Base-by-base conservation (phyloP, 1,140 invertebrate genomes). In the Druon quercuslanigerum region DNA sequence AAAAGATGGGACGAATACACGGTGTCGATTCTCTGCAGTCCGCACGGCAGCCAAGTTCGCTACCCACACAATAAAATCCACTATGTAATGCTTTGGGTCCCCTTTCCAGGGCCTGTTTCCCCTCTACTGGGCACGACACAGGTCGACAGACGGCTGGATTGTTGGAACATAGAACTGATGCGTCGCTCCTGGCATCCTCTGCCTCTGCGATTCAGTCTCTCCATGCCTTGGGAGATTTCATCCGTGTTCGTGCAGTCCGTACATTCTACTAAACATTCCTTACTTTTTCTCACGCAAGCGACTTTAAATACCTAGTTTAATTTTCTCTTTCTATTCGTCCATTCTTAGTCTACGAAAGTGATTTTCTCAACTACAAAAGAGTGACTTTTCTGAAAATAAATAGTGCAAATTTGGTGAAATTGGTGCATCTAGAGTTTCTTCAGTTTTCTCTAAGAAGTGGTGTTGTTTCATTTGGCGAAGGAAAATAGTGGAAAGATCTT, bases 131-230 rank as follows among this genome's bases (percentile, higher is more conserved):
- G 72, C 72, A 76, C 57, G 72, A 6, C 50, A 51, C 76, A 78
- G 76, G 77, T 77, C 79, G 76, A 17, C 71, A 72, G 66, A 74
- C 73, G 50, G 60, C 16, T 25, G 12, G 57, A 33, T 70, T 51
- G 74, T 25, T 71, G 56, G 50, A 40, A 57, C 40, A 66, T 16
- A 3, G 60, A 46, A 46, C 40, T 66, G 60, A 66, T 66, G 75
- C 25, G 72, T 60, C 75, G 73, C 57, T 66, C 71, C 71, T 52
- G 76, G 46, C 51, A 33, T 79, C 60, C 75, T 80, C 71, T 81
- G 79, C n/a, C 72, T 19, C 20, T 71, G 33, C 71, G 54, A 78
- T 76, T 82, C 79, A 79, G 77, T 81, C 76, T 66, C 60, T 16
- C 13, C 17, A 56, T 66, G 60, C 33, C 20, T 66, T 8, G 60